Evolutionary conservation across 2,888 invertebrate genomes (phyloP), one percentile per base, ranked within the genome.

Genomic region (Nyleta sp.): DNA sequence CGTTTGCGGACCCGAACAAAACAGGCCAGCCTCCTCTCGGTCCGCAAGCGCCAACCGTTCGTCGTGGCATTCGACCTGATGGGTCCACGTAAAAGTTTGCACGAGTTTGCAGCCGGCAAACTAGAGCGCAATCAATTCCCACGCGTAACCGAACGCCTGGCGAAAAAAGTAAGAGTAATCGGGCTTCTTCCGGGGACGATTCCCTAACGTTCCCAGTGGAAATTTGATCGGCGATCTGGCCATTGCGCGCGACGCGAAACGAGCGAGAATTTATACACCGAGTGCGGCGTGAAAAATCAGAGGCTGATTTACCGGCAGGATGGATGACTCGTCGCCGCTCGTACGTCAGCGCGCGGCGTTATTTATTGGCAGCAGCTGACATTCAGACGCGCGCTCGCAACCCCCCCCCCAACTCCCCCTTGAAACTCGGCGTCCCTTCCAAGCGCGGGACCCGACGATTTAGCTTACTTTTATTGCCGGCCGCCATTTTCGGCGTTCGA

Each of bases 301-400:
- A 83, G 85, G 73, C 84, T 86, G 86, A 87, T 87, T 87, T 86
- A 86, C 82, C 82, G 81, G 79, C 81, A 82, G 83, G 84, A 87
- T 84, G 78, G 85, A 86, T 84, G 84, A 84, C 84, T 82, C 83
- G 83, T 85, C 81, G 86, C 81, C 79, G 82, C 80, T 83, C 87
- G 86, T 88, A 87, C 86, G 87, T 89, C 89, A 87, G 82, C 28
- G 84, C 82, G 83, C 79, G 84, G 80, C 84, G 84, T 88, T 88
- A 88, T 88, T 89, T 89, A 89, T 88, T 84, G 87, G 86, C 84
- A 86, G 87, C 88, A 89, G 88, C 88, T 89, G 88, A 89, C 87
- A 87, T 84, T 85, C 85, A 84, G 84, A 84, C 86, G 80, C 75
- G 57, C 68, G 75, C 82, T 78, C 78, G 75, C 78, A 76, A 80